Conservation (phyloP, 2,113 vertebrate genomes). For the Rhinoptilus africanus region DNA sequence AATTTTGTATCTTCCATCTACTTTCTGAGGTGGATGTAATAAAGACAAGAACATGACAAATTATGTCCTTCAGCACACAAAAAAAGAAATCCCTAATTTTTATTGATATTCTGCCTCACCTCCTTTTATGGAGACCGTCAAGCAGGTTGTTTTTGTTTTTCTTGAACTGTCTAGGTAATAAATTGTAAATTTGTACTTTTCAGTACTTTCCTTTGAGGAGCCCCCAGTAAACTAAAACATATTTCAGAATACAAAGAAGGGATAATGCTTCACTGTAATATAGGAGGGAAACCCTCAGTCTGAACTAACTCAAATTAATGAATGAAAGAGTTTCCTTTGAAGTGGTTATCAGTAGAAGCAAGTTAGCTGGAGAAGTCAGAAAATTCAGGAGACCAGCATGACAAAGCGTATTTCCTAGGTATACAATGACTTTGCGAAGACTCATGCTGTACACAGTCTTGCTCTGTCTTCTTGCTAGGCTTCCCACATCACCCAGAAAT, state of each 20-base stretch:
- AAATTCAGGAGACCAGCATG: background rate
- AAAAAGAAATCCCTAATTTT: background rate
- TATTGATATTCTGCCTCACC: background rate
- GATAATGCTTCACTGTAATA: background rate
- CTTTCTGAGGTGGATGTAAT: background rate
- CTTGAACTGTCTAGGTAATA: background rate
- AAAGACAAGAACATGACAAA: background rate
- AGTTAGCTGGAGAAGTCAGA: background rate
- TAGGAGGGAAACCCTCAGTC: background rate
- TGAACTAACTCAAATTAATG: background rate
- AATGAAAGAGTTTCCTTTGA: background rate
- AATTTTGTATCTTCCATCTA: background rate
- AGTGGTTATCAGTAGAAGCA: background rate
- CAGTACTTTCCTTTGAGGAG: background rate
- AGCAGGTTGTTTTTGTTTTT: background rate
- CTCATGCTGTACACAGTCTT: background rate
- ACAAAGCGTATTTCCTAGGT: background rate
- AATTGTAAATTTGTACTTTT: background rate
- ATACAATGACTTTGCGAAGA: background rate
- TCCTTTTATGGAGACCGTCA: background rate
- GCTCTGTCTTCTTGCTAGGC: background rate
- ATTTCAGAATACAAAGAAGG: background rate
- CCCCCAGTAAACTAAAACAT: background rate
- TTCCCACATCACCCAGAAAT: background rate
- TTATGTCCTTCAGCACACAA: background rate